A percentile compares a stretch with the other conserved stretches of the same genome.
These are phyloP conservation scores for Anadara kagoshimensis DNA, from an alignment of 1,140 invertebrate species.

Conservation along the genomic window DNA sequence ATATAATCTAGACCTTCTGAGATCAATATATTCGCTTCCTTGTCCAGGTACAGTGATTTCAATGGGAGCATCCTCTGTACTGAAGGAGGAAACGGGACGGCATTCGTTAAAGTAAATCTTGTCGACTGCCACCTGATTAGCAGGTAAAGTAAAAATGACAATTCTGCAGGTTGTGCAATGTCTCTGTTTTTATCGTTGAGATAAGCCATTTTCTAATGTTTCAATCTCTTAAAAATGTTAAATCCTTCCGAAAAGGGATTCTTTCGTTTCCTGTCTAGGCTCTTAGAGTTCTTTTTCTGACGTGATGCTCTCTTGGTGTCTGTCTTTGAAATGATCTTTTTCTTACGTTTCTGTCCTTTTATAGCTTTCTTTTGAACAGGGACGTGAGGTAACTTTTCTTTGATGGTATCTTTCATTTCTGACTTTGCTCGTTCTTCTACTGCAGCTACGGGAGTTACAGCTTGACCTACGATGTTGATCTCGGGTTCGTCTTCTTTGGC, in stretches of 20 bases:
- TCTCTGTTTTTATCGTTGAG: conserved; percentile 26
- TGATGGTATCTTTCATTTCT: conserved; percentile 23
- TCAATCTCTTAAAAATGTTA: neutral
- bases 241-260: neutral
- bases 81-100: conserved; percentile 16
- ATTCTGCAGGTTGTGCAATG: conserved; percentile 23
- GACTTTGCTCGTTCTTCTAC: conserved; percentile 27
- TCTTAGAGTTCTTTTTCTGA: neutral
- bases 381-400: conserved; percentile 14
- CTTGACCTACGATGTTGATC: neutral
- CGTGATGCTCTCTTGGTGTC: neutral
- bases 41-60: conserved; percentile 21
- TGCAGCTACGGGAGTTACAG: conserved; percentile 21
- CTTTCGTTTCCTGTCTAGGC: neutral
- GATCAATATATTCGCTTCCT: conserved; percentile 31
- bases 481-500: neutral
- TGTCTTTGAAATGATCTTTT: conserved; percentile 1
- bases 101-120: conserved; percentile 28
- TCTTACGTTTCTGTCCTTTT: conserved; percentile 11
- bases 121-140: conserved; percentile 28
- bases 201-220: conserved; percentile 13
- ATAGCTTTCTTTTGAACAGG: neutral
- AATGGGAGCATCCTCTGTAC: conserved; percentile 21
- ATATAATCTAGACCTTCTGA: conserved; percentile 23
- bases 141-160: conserved; percentile 26